Base-by-base conservation (phyloP, 1,140 invertebrate genomes). In the Saccostrea echinata region DNA sequence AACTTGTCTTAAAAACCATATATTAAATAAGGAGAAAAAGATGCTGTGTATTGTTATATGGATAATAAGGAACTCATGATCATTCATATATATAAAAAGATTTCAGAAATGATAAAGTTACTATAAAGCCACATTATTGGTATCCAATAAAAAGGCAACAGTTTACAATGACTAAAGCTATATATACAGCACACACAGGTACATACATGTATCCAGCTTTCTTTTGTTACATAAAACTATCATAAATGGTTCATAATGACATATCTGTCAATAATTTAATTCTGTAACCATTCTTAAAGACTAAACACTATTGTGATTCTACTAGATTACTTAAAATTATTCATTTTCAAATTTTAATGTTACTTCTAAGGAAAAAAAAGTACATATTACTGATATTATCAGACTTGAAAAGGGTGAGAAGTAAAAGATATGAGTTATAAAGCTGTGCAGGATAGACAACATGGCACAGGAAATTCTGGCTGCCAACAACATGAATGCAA, bases 361-460 rank as follows among this genome's bases (percentile, higher is more conserved):
- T 43, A 43, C 43, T 43, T 43, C 43, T 43, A 43, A 6, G 4
- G 43, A 9, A 43, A 43, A 43, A 43, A 43, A 43, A 43, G 43
- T 43, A 43, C 4, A 43, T 43, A 43, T 43, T 43, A 43, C 43
- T 43, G 4, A 43, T 43, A 8, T 43, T 8, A 43, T 43, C 43
- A 43, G 9, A 43, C 43, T 43, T 43, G 43, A 43, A 43, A n/a
- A 43, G 43, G 9, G 9, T 43, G 43, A 43, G 43, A 43, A 43
- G 43, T 43, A 43, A 43, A 3, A 43, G 43, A 43, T 43, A 43
- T 43, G 43, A 61, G 55, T n/a, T 21, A 30, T 76, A 30, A 76
- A 76, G 68, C 68, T 76, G 68, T 76, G 68, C 68, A 76, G 68
- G 68, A 76, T 76, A 30, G 68, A 76, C 68, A 76, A 76, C 68